Conservation (phyloP, 2,113 vertebrate species). For the Rhinolophus sinicus region DNA sequence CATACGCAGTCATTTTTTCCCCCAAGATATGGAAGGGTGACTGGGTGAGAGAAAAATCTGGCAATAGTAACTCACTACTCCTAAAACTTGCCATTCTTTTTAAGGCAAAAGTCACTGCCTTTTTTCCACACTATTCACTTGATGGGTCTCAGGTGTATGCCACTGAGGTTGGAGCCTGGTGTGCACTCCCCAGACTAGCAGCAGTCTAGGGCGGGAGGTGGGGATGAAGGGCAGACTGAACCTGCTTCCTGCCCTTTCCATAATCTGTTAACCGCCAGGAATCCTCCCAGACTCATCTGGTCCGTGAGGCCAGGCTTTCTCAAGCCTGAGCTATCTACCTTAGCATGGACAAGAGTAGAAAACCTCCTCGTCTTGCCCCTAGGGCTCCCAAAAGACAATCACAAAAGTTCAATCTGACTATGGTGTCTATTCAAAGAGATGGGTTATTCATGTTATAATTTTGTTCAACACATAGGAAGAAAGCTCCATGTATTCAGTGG, state of each 20-base stretch:
- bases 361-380: neutral
- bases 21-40: neutral
- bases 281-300: neutral
- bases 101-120: neutral
- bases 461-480: neutral
- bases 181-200: rapidly evolving
- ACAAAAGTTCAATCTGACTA: neutral
- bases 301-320: neutral
- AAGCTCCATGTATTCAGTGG: neutral
- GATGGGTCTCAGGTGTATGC: neutral
- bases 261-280: neutral
- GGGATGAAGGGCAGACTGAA: neutral
- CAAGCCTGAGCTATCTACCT: neutral
- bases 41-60: neutral
- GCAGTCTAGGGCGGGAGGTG: neutral
- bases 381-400: neutral
- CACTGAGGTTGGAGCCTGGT: neutral
- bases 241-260: neutral
- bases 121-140: neutral
- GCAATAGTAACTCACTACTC: neutral
- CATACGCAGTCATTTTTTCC: neutral
- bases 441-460: neutral
- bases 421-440: neutral
- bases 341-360: neutral
- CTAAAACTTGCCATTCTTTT: neutral